Base-by-base conservation (phyloP, 1,140 invertebrate species). In the Gryon sp. region DNA sequence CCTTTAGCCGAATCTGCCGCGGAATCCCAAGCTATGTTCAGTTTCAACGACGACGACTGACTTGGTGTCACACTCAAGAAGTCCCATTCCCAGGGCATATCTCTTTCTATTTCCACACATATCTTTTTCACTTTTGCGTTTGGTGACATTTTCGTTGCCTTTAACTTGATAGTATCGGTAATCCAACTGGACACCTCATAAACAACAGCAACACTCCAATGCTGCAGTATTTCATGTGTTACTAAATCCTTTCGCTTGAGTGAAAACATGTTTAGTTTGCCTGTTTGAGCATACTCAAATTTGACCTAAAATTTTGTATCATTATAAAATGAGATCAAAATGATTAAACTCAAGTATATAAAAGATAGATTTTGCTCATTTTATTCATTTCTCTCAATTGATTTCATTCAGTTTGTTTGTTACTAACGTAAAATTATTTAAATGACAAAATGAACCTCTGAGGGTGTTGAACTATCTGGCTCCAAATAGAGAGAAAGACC, bases 11-110 rank as follows among this genome's bases (percentile, higher is more conserved):
- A 76, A 46, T 87, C 82, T 11, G 82, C 70, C 0, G 34, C 19
- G 26, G 8, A 32, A 53, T 84, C 86, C 87, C 87, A 88, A 5
- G 77, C 46, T 9, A 84, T 19, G 65, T 83, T 81, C 19, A 88
- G 69, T 52, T 81, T 79, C 3, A 87, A 26, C 6, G 66, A 80
- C 28, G 82, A 78, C 9, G 79, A 76, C n/a, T 82, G 80, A 55
- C 80, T 87, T n/a, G 85, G 83, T 53, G 82, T 80, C 11, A 53
- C 73, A 32, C 79, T 88, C 20, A 88, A 66, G 30, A 84, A 84
- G 9, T 87, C 80, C 86, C 87, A 88, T 55, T 82, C 83, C 86
- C 84, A 88, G 3, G 86, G 86, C 11, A 77, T 73, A 9, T 83
- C 76, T 79, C 82, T 82, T 48, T 86, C 84, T 11, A 43, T 68